These are phyloP conservation scores for Schizaphis graminum DNA, from an alignment of 2,888 invertebrate genomes.

Conservation along the genomic window DNA sequence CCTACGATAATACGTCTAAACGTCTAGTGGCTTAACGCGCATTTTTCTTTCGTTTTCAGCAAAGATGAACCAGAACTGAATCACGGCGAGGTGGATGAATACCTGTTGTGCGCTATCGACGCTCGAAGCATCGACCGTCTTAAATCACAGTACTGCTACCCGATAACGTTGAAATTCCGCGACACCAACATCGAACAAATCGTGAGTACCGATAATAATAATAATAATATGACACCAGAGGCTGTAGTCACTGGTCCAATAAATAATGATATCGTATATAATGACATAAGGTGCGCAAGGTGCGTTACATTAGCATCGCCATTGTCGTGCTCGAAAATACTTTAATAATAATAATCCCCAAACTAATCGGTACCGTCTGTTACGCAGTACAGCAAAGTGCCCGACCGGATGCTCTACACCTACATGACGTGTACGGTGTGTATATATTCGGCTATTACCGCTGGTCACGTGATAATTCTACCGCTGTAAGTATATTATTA, in stretches of 20 bases:
- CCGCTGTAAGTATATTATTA: conserved; percentile 70
- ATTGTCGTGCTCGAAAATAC: too few relatives aligned
- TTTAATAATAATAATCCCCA: not conserved
- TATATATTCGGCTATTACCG: conserved; percentile 79
- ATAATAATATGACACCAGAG: not conserved
- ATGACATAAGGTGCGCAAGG: too few relatives aligned
- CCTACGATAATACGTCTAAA: not conserved
- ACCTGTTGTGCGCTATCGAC: conserved; percentile 95
- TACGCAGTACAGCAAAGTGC: conserved; percentile 84
- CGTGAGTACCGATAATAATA: conserved; percentile 72
- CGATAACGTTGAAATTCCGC: conserved; percentile 87
- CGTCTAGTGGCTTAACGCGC: not conserved
- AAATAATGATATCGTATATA: not conserved
- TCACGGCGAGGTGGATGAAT: conserved; percentile 96
- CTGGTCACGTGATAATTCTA: conserved; percentile 77
- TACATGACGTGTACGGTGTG: conserved; percentile 87
- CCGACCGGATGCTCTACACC: conserved; percentile 87
- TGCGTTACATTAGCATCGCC: too few relatives aligned
- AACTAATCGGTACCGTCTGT: not conserved
- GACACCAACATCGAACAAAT: conserved; percentile 85
- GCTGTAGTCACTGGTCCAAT: not conserved
- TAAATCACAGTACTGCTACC: conserved; percentile 88
- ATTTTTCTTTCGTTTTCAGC: conserved; percentile 18
- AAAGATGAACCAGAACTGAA: conserved; percentile 72
- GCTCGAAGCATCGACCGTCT: conserved; percentile 92